Conservation (phyloP, 2,888 invertebrate species). For the Anthoptus insignis region DNA sequence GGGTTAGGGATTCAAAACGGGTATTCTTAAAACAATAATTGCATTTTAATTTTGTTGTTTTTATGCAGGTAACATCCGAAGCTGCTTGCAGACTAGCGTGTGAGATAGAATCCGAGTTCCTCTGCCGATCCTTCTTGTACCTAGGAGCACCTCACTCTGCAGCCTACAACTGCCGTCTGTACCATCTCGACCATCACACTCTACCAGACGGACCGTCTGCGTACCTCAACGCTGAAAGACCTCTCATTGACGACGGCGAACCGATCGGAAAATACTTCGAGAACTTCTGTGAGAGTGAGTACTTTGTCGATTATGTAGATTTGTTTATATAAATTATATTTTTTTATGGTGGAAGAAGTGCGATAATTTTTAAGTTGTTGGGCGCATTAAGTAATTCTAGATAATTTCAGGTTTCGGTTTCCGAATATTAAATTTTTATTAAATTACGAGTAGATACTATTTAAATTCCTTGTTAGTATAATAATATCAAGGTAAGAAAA, state of each 20-base stretch:
- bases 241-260: conserved; percentile 96
- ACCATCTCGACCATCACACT: conserved; percentile 97
- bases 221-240: conserved; percentile 95
- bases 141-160: conserved; percentile 92
- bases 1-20: no score
- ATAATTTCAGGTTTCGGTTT: no score
- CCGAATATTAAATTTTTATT: no score
- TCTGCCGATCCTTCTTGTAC: conserved; percentile 95
- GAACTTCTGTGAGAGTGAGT: conserved; percentile 96
- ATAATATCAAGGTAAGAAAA: no score
- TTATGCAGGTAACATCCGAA: conserved; percentile 91
- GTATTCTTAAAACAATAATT: no score
- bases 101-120: conserved; percentile 97
- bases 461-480: no score
- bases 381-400: no score
- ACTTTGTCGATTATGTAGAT: conserved; percentile 39
- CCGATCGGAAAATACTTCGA: conserved; percentile 96
- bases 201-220: conserved; percentile 97
- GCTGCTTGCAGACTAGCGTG: conserved; percentile 96
- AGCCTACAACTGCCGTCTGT: conserved; percentile 96
- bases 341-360: no score
- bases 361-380: no score
- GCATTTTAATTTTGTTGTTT: neutral
- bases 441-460: no score
- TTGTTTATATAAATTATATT: no score